Evolutionary conservation across 92 coral and sea anemone species (phyloP).

Genomic region (Paragorgia papillata): DNA sequence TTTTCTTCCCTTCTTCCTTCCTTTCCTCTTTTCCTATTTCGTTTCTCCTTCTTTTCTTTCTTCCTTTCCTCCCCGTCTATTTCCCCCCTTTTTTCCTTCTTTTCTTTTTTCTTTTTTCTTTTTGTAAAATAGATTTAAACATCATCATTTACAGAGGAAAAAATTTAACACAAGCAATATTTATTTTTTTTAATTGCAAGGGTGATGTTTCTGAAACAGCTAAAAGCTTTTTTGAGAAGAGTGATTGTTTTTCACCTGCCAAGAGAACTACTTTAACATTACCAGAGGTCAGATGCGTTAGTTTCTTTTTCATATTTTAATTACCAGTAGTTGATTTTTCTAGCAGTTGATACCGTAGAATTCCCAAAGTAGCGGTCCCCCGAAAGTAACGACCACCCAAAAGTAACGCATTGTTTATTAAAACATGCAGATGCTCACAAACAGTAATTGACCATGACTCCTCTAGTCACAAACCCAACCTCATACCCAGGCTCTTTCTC

Average conservation of each 20-base stretch:
- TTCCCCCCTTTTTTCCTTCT: neutral
- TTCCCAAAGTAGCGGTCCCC: too few species aligned
- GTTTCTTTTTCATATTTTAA: neutral
- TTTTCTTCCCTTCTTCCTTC: neutral
- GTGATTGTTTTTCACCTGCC: slow-evolving; percentile 52
- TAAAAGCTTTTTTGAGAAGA: slow-evolving; percentile 66
- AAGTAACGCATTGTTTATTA: too few species aligned
- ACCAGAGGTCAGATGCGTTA: slow-evolving; percentile 66
- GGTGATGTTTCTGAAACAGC: slow-evolving; percentile 95
- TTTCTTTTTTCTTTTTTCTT: neutral
- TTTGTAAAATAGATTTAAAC: too few species aligned
- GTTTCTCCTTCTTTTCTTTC: neutral
- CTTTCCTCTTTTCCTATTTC: neutral
- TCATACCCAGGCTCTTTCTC: too few species aligned
- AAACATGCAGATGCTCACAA: too few species aligned
- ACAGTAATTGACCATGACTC: too few species aligned
- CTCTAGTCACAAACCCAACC: too few species aligned
- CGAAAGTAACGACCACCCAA: too few species aligned
- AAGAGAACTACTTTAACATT: slow-evolving; percentile 76
- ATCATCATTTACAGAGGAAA: too few species aligned
- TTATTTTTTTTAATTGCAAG: slow-evolving; percentile 32
- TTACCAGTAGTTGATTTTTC: too few species aligned
- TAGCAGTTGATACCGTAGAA: too few species aligned
- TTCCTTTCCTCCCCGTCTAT: neutral
- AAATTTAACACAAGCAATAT: too few species aligned